Evolutionary conservation across 2,113 vertebrate species (phyloP), one percentile per base, ranked within the genome.

Genomic region (Electrona antarctica): DNA sequence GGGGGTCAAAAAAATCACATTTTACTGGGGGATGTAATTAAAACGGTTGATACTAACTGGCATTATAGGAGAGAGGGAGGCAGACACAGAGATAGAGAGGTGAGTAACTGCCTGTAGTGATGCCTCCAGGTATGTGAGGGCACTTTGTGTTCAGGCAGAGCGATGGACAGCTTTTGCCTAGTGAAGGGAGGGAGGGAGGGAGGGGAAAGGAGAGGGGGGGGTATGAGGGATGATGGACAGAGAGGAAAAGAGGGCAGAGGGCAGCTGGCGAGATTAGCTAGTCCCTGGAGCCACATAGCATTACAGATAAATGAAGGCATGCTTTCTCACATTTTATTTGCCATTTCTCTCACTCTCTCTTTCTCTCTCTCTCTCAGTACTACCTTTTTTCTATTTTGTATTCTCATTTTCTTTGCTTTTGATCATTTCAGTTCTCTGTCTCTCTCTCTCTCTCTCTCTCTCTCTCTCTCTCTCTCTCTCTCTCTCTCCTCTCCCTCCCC

Each of bases 301-400:
- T 79, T 64, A 10, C 54, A 84, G 88, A 89, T 89, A 91, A 87
- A 89, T 89, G 91, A 87, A 90, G 73, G 50, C 67, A 60, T 14
- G 52, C 62, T 54, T 41, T 41, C 65, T 41, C 12, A 48, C 64
- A 60, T 54, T 41, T 41, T 6, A 41, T 41, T 41, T 41, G 3
- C 33, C 33, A 41, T 41, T 41, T 41, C 33, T 41, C 33, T 41
- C 33, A 41, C 33, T 4, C 33, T 4, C 33, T 41, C 33, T 41
- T 6, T 41, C 33, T 41, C 33, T 41, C 33, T 4, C 33, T 41
- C 3, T 41, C 33, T 41, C 33, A 4, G 33, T 41, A 41, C 33
- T 78, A 56, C 63, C 55, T 71, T 55, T 13, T 63, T 60, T 57
- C 33, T 21, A 3, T 14, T 48, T 12, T n/a, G 28, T 49, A 47